Evolutionary conservation across 2,113 vertebrate genomes (phyloP).

Genomic region (Dolichallabes microphthalmus): DNA sequence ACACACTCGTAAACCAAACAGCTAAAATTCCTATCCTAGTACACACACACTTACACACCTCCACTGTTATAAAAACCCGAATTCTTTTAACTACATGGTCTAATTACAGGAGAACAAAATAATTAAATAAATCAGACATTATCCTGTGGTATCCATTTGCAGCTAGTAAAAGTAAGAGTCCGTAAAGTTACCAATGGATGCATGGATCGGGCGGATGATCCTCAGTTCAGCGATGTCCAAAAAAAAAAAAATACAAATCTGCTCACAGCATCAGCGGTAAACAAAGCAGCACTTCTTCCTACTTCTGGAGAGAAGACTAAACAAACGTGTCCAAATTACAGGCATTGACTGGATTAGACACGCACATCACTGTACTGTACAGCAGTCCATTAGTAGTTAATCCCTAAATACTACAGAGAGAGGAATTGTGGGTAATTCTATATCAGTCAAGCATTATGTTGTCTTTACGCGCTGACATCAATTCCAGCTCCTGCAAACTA

Average conservation of each 20-base stretch:
- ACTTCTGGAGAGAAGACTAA: not conserved
- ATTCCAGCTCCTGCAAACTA: not conserved
- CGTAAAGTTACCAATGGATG: too few species aligned
- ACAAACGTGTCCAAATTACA: not conserved
- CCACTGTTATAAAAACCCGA: not conserved
- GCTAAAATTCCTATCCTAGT: not conserved
- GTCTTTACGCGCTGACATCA: not conserved
- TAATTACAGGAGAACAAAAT: not conserved
- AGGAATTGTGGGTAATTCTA: not conserved
- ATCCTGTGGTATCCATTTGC: not conserved
- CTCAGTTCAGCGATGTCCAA: not conserved
- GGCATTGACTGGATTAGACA: slow-evolving; percentile 1
- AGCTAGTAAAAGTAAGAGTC: not conserved
- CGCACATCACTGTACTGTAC: not conserved
- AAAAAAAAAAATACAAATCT: not conserved
- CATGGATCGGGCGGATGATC: not conserved
- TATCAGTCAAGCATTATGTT: not conserved
- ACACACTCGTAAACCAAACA: not conserved
- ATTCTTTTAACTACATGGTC: not conserved
- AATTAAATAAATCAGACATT: not conserved
- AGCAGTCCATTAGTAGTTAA: slow-evolving; percentile 12
- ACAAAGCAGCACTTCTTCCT: not conserved
- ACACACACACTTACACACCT: not conserved
- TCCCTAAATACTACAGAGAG: not conserved
- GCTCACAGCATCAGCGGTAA: not conserved